Percentiles rank a stretch among this genome's conserved stretches.
phyloP scores from a whole-genome alignment of 2,888 invertebrate species.

The Amiota mariae region DNA sequence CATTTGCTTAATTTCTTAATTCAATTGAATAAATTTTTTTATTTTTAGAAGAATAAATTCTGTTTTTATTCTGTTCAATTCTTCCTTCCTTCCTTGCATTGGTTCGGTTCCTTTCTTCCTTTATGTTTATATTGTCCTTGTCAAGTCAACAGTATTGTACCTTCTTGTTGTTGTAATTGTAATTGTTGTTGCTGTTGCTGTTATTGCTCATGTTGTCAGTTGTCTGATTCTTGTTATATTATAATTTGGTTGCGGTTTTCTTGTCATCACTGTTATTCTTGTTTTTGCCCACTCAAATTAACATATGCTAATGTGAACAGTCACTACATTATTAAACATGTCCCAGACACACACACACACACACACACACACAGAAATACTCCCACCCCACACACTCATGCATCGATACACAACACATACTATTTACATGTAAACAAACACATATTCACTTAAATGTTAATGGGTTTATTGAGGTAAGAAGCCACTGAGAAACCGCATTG shows the following conservation, averaged over 20 bases:
- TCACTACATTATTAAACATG: not conserved
- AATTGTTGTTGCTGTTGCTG: not conserved
- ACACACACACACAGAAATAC: too few species aligned
- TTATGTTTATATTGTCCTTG: too few species aligned
- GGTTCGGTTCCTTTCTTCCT: too few species aligned
- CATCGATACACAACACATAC: not conserved
- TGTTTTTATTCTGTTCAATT: too few species aligned
- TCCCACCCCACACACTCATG: not conserved
- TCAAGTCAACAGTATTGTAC: too few species aligned
- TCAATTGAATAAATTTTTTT: too few species aligned
- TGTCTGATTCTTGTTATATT: not conserved
- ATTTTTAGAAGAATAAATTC: too few species aligned
- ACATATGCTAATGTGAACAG: slow-evolving; percentile 2
- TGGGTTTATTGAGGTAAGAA: slow-evolving; percentile 22
- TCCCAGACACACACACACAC: not conserved
- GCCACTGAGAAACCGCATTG: slow-evolving; percentile 17
- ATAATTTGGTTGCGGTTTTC: not conserved
- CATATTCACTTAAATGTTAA: not conserved
- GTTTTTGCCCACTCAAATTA: not conserved
- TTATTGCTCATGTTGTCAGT: not conserved
- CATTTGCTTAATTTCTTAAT: too few species aligned
- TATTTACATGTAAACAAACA: not conserved
- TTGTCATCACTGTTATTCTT: not conserved
- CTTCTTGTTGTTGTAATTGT: not conserved
- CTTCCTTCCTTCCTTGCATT: too few species aligned